Evolutionary conservation across 2,888 invertebrate species (phyloP).

Genomic region (Odontomyia ornata): DNA sequence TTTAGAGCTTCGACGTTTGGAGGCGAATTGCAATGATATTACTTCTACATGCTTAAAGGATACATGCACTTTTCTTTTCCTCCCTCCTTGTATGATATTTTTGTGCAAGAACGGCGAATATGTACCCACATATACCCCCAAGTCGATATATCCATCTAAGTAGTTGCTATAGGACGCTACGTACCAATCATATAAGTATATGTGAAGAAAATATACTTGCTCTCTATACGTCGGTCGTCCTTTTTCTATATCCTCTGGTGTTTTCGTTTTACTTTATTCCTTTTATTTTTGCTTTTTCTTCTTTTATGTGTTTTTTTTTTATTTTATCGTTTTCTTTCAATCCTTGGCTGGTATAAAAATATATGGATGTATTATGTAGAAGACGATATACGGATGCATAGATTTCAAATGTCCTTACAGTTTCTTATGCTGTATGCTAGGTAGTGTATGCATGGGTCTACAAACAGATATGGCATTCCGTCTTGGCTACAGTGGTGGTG

Average conservation of each 20-base stretch:
- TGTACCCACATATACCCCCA: conserved; percentile 32
- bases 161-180: conserved; percentile 26
- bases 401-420: conserved; percentile 43
- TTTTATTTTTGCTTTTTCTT: conserved; percentile 44
- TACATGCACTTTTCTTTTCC: conserved; percentile 46
- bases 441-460: conserved; percentile 22
- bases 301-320: conserved; percentile 38
- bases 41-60: conserved; percentile 49
- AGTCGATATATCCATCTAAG: conserved; percentile 9
- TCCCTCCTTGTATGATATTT: conserved; percentile 48
- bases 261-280: conserved; percentile 48
- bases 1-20: conserved; percentile 46
- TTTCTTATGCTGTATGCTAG: conserved; percentile 32
- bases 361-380: conserved; percentile 40
- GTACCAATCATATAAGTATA: conserved; percentile 43
- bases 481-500: conserved; percentile 10
- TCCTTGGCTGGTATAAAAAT: conserved; percentile 50
- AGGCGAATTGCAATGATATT: conserved; percentile 50
- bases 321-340: conserved; percentile 51
- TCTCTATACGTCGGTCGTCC: conserved; percentile 50
- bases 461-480: conserved; percentile 15
- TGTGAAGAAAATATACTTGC: conserved; percentile 43
- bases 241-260: conserved; percentile 49
- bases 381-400: conserved; percentile 42
- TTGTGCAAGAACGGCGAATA: conserved; percentile 38